Evolutionary conservation across 2,888 invertebrate genomes (phyloP), one percentile per base, ranked within the genome.

Genomic region (Limnephilus rhombicus): DNA sequence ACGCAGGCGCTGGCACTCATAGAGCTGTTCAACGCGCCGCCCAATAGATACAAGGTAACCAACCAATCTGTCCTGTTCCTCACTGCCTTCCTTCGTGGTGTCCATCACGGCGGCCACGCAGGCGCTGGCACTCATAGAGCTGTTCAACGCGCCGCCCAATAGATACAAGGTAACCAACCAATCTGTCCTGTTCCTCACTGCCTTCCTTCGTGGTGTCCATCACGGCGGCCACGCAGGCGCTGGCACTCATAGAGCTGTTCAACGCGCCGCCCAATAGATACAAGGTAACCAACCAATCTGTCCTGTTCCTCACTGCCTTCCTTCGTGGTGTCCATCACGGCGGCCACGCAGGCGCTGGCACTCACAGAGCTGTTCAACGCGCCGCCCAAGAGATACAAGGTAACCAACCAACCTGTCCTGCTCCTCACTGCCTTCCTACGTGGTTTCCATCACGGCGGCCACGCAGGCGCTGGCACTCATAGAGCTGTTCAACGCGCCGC

Each of bases 141-240:
- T 99, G 83, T 99, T 98, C 95, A 99, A 99, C 96, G 99, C 99
- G 13, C 99, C 99, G 24, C 96, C 97, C 89, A 99, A 99, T 82
- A 97, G 99, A 93, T 99, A 99, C 95, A 99, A 99, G 96, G 98
- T 95, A 87, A 94, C 9, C 11, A 82, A 45, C 99, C 90, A 99
- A 99, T 96, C 96, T 99, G 93, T 99, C 99, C 94, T 99, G 99
- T 95, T 99, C 99, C 41, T 99, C 99, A 95, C 97, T 99, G 94
- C 99, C 99, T 12, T 99, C 99, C 41, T 99, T 99, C 96, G 99
- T 99, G 94, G 99, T 99, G 91, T 99, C 99, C 49, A 99, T 99
- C 94, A 99, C 99, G 68, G 99, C 99, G 4, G 98, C 99, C 93
- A 99, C 99, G 81, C 99, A 99, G 96, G 99, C 99, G 15, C 96